Evolutionary conservation across 92 coral and sea anemone species (phyloP).

Genomic region (Nematostella vectensis): DNA sequence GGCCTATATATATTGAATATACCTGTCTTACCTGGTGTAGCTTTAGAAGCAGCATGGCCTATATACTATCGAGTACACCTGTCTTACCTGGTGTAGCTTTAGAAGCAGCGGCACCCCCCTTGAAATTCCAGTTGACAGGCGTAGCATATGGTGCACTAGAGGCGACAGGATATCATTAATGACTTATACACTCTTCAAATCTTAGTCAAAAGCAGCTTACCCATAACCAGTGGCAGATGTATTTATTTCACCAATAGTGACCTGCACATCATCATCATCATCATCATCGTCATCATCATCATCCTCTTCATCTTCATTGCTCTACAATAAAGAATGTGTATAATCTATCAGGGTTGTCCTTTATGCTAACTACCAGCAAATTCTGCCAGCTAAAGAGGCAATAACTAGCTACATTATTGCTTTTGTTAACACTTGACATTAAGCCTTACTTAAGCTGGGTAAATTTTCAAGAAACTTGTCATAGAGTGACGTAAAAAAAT

Average conservation of each 20-base stretch:
- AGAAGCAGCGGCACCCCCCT: slow-evolving; percentile 55
- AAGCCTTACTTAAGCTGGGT: no score
- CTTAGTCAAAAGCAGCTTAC: no score
- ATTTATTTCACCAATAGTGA: slow-evolving; percentile 94
- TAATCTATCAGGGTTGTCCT: not conserved
- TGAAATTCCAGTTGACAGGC: slow-evolving; percentile 96
- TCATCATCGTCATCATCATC: slow-evolving; percentile 98
- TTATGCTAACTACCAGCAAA: not conserved
- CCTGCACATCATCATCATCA: slow-evolving; percentile 97
- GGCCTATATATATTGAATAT: no score
- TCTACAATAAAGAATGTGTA: slow-evolving; percentile 46
- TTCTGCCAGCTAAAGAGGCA: no score
- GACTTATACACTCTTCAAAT: no score
- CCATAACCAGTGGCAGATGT: slow-evolving; percentile 77
- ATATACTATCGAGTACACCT: no score
- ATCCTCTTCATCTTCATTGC: slow-evolving; percentile 94
- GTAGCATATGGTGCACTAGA: slow-evolving; percentile 77
- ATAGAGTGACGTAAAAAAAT: no score
- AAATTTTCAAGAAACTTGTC: no score
- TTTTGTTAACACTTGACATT: no score
- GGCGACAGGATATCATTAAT: not conserved
- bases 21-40: no score
- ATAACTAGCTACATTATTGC: no score
- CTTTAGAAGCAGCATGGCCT: no score
- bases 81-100: slow-evolving; percentile 63